Evolutionary conservation across 2,797 vertebrate species (phyloP).

Genomic region (Enteromius argenteus): DNA sequence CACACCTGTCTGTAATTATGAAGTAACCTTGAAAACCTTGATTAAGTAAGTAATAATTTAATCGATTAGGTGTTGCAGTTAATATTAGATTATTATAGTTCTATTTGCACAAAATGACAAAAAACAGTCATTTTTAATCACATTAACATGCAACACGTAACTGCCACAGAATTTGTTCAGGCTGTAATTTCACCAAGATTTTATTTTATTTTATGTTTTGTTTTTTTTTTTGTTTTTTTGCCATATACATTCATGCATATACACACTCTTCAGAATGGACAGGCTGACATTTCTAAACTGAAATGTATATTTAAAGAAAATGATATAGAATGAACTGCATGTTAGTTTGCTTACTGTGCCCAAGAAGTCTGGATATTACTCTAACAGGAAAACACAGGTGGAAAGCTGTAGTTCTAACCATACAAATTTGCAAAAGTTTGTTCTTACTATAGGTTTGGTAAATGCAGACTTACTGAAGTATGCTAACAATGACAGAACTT

Average conservation of each 20-base stretch:
- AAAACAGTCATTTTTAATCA: not conserved
- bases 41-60: too few species aligned
- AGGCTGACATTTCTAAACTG: too few species aligned
- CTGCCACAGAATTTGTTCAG: too few species aligned
- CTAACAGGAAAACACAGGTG: not conserved
- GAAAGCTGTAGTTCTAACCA: not conserved
- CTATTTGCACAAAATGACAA: not conserved
- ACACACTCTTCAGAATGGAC: not conserved
- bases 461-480: not conserved
- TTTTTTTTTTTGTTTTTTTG: not conserved
- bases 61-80: not conserved
- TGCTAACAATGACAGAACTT: not conserved
- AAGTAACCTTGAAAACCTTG: too few species aligned
- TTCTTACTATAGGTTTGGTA: not conserved
- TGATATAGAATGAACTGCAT: not conserved
- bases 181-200: too few species aligned
- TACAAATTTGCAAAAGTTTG: not conserved
- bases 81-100: not conserved
- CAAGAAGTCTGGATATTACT: not conserved
- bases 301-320: not conserved
- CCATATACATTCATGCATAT: not conserved
- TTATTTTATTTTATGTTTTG: too few species aligned
- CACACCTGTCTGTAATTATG: too few species aligned
- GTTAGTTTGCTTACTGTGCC: not conserved
- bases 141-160: too few species aligned